Evolutionary conservation across 2,797 vertebrate species (phyloP), one percentile per base, ranked within the genome.

Genomic region (Heteromormyrus szaboi): DNA sequence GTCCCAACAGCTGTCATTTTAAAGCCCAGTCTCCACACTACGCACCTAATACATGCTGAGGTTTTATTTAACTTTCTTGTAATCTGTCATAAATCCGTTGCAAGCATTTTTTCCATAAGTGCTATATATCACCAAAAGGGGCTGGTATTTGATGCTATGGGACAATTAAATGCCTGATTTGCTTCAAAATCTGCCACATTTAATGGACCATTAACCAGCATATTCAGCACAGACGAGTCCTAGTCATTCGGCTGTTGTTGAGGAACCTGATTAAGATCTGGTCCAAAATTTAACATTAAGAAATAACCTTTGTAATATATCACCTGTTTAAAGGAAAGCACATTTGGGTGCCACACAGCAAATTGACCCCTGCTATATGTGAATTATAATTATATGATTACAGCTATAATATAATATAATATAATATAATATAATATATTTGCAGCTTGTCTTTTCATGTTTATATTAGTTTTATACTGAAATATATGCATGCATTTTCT

Each of bases 131-230:
- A 81, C 3, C 22, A 41, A 44, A 9, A 87, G 65, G 6, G 33
- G 37, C 50, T 65, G 85, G 48, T 53, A 59, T 29, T 88, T 4
- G 79, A 85, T n/a, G 33, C 51, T 85, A 65, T 37, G n/a, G 87
- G 46, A 81, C 88, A 72, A 88, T 86, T 88, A 90, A 37, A 56
- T 86, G 83, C 84, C n/a, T 79, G 62, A 79, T 85, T 88, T 88
- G 87, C 62, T 81, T 51, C 51, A 53, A 79, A 85, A 68, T 25
- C 65, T 79, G 89, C 46, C 89, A 86, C 33, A 86, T 90, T 89
- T 84, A 86, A 86, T 86, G 87, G 89, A 2, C 65, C 87, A 90
- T 90, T 90, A 76, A 86, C 29, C 59, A 29, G 87, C 46, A 53
- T 79, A 87, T 46, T 87, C 29, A 19, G 48, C 88, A 37, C 56